Percentiles rank a stretch among this genome's conserved stretches.
These are phyloP conservation scores for Ramazzottius varieornatus DNA, from an alignment of 2,888 invertebrate genomes.

Conservation along the genomic window DNA sequence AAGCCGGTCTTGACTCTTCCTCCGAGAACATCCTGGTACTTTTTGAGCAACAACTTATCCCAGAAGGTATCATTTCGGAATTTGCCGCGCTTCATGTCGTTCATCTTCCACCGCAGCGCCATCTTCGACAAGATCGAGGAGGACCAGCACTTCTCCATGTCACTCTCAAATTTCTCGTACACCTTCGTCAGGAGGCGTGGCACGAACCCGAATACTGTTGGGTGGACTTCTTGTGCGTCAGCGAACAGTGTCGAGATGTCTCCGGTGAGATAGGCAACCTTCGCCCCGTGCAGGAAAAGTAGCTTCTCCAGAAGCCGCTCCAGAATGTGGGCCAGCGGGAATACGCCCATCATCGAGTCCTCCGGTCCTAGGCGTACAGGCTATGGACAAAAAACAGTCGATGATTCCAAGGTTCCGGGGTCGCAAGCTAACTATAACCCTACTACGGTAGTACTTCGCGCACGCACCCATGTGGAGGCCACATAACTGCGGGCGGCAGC, in stretches of 20 bases:
- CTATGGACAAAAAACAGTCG: too few relatives aligned
- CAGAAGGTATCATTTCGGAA: neutral
- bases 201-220: neutral
- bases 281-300: neutral
- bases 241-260: neutral
- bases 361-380: neutral
- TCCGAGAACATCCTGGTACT: neutral
- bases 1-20: neutral
- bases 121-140: neutral
- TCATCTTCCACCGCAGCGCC: neutral
- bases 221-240: neutral
- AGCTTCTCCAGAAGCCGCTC: constrained; percentile 13
- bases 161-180: neutral
- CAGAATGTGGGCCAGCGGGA: constrained; percentile 27
- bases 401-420: too few relatives aligned
- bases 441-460: too few relatives aligned
- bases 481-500: neutral
- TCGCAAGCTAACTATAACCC: too few relatives aligned
- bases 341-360: constrained; percentile 20
- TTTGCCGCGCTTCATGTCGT: neutral
- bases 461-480: too few relatives aligned
- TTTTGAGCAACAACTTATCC: neutral
- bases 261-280: neutral
- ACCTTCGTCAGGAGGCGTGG: neutral
- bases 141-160: neutral